Evolutionary conservation across 2,113 vertebrate genomes (phyloP).

Genomic region (Nothoprocta pentlandii): DNA sequence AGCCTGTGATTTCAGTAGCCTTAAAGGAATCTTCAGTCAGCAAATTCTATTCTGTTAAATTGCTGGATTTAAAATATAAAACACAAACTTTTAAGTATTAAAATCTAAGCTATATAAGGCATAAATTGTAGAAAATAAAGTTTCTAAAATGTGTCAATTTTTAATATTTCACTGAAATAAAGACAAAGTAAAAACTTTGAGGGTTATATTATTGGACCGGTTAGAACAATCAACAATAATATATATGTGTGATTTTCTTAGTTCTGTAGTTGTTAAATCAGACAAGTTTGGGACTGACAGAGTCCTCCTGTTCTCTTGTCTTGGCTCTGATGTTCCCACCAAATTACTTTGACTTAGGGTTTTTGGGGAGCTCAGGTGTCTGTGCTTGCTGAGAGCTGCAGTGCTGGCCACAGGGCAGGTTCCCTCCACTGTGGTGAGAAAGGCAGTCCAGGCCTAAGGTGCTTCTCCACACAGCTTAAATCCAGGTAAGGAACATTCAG

Average conservation of each 20-base stretch:
- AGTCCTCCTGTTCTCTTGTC: slow-evolving; percentile 9
- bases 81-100: background rate
- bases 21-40: slow-evolving; percentile 18
- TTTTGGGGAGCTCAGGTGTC: background rate
- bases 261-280: background rate
- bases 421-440: accelerated
- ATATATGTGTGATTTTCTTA: background rate
- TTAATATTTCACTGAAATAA: slow-evolving; percentile 9
- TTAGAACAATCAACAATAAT: background rate
- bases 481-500: background rate
- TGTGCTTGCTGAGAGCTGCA: background rate
- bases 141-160: background rate
- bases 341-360: background rate
- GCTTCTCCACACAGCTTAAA: background rate
- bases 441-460: background rate
- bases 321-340: background rate
- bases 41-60: slow-evolving; percentile 17
- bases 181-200: background rate
- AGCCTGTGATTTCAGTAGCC: slow-evolving; percentile 11
- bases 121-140: background rate
- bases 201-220: background rate
- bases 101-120: background rate
- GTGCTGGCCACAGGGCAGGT: background rate
- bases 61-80: slow-evolving; percentile 9
- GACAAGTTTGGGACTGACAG: background rate